Conservation (phyloP, 2,797 vertebrate species). For the Furcifer pardalis region DNA sequence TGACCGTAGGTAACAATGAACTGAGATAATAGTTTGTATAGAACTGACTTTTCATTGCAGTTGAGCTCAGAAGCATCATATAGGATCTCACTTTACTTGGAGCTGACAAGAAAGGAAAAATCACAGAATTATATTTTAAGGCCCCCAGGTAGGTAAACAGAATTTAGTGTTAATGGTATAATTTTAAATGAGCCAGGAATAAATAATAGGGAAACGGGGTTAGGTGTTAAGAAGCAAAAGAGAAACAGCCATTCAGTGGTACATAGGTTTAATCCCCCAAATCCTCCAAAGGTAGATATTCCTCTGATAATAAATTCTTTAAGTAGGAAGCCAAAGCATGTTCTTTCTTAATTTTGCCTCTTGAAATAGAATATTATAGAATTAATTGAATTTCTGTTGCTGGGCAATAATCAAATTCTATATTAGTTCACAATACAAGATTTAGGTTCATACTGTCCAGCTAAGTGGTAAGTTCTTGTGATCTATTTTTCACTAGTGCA, state of each 20-base stretch:
- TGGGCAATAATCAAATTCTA: background rate
- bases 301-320: background rate
- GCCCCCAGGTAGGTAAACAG: background rate
- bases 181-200: background rate
- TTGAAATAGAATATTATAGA: background rate
- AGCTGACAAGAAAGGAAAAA: background rate
- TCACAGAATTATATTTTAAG: background rate
- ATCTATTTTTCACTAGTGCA: background rate
- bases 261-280: background rate
- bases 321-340: background rate
- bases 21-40: background rate
- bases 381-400: background rate
- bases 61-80: background rate
- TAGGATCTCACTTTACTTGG: background rate
- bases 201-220: background rate
- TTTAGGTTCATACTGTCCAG: constrained; percentile 49
- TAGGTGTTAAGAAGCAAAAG: background rate
- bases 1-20: background rate
- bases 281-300: background rate
- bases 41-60: background rate
- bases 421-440: background rate
- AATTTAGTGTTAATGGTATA: background rate
- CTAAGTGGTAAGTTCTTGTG: constrained; percentile 53
- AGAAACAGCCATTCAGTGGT: background rate
- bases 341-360: background rate